Conservation (phyloP, 2,797 vertebrate genomes). For the Merluccius polli region DNA sequence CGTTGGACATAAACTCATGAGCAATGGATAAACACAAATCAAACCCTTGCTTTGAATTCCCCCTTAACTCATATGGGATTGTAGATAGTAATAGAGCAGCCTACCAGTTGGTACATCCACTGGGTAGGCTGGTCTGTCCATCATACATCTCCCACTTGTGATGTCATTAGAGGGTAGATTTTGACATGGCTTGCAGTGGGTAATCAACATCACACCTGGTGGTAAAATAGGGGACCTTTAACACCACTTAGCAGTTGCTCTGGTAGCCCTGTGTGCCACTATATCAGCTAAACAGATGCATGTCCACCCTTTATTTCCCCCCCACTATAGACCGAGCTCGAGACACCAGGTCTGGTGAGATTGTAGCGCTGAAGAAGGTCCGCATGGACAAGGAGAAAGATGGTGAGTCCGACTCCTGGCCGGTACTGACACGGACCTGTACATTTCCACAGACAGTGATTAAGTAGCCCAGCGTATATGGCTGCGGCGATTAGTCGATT, state of each 20-base stretch:
- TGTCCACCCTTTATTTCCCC: background rate
- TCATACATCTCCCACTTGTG: too few relatives aligned
- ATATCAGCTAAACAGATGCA: background rate
- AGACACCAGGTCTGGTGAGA: constrained; percentile 85
- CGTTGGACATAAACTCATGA: background rate
- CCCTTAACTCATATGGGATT: background rate
- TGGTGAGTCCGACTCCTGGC: constrained; percentile 68
- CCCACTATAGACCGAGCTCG: constrained; percentile 83
- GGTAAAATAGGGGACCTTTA: too few relatives aligned
- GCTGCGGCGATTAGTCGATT: too few relatives aligned
- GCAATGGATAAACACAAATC: background rate
- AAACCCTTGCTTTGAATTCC: background rate
- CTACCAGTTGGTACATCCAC: too few relatives aligned
- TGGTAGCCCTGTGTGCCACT: background rate
- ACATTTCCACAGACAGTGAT: background rate
- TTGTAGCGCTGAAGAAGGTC: constrained; percentile 93
- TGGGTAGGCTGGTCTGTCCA: too few relatives aligned
- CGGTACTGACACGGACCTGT: background rate
- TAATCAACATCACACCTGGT: too few relatives aligned
- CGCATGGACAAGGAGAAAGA: constrained; percentile 98
- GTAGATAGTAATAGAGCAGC: too few relatives aligned
- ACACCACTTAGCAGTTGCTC: background rate
- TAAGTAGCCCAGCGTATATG: background rate
- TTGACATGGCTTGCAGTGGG: too few relatives aligned
- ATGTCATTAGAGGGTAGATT: too few relatives aligned